These are phyloP conservation scores for Phrynocephalus vlangalii DNA, from an alignment of 2,797 vertebrate species.

Conservation along the genomic window DNA sequence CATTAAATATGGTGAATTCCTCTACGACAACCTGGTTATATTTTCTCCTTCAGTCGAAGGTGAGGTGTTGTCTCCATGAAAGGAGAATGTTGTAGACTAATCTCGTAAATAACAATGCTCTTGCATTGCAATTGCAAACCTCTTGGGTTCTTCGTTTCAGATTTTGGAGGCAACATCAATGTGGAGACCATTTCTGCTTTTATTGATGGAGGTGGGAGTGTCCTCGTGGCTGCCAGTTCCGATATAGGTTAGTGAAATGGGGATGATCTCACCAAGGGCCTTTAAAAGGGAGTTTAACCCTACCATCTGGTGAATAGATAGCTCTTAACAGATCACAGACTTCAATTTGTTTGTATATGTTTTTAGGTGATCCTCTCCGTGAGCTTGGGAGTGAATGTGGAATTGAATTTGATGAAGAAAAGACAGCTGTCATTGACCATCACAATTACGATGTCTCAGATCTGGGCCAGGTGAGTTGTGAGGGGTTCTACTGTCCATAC, in stretches of 20 bases:
- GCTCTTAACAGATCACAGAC: too few relatives aligned
- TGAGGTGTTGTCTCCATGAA: constrained; percentile 43
- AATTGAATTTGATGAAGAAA: constrained; percentile 97
- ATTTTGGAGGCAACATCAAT: constrained; percentile 97
- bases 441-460: constrained; percentile 96
- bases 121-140: neutral
- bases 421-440: constrained; percentile 95
- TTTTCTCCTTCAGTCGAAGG: constrained; percentile 97
- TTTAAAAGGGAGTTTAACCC: too few relatives aligned
- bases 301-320: too few relatives aligned
- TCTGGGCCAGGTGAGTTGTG: constrained; percentile 87
- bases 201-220: constrained; percentile 95
- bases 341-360: neutral
- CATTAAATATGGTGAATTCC: constrained; percentile 97
- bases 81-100: neutral
- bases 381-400: constrained; percentile 98
- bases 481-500: neutral
- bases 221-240: constrained; percentile 92
- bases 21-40: constrained; percentile 94
- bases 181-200: constrained; percentile 96
- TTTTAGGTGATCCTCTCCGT: constrained; percentile 91
- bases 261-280: too few relatives aligned
- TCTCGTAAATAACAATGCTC: neutral
- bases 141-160: constrained; percentile 73
- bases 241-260: constrained; percentile 87